Evolutionary conservation across 2,113 vertebrate genomes (phyloP), one percentile per base, ranked within the genome.

Genomic region (Salvelinus namaycush): DNA sequence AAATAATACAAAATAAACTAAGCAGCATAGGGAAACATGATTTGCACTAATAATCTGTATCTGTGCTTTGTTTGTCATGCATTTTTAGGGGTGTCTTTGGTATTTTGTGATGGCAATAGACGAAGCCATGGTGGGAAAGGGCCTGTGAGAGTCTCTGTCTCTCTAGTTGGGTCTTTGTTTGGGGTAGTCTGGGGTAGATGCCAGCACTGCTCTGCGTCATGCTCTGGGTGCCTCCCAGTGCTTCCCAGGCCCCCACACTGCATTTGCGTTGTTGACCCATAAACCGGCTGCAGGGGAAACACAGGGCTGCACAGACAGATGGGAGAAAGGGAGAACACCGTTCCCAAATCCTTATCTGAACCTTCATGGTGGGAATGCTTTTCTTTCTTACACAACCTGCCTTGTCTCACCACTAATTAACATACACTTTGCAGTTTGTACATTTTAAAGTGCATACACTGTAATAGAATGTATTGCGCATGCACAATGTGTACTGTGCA

Each of bases 221-320:
- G 22, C 70, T n/a, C 65, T n/a, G 20, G 20, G 20, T 62, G n/a
- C 59, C 59, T 62, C 59, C 59, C 54, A 12, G 12, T 44, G 68
- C 69, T 39, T 70, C 68, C 29, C 54, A 49, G n/a, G 57, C 44
- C 57, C 20, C 68, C 26, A 24, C 57, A 24, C 68, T n/a, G 26
- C 44, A 72, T 59, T 24, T 68, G 66, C 48, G 14, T 39, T 44
- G 74, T 69, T 69, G 74, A 76, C 74, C 74, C 54, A 59, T 69
- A 69, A 76, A 68, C 49, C 18, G n/a, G 3, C 31, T 66, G 57
- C 60, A 34, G 62, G 62, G 34, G 22, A 74, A 74, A 26, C 62
- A 14, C 34, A 39, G 34, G 31, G 71, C 51, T 22, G 27, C 29
- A 18, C 11, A n/a, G 8, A 20, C 57, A 51, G 54, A 73, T 59